Conservation (phyloP, 2,113 vertebrate species). For the Paradisaea rubra region DNA sequence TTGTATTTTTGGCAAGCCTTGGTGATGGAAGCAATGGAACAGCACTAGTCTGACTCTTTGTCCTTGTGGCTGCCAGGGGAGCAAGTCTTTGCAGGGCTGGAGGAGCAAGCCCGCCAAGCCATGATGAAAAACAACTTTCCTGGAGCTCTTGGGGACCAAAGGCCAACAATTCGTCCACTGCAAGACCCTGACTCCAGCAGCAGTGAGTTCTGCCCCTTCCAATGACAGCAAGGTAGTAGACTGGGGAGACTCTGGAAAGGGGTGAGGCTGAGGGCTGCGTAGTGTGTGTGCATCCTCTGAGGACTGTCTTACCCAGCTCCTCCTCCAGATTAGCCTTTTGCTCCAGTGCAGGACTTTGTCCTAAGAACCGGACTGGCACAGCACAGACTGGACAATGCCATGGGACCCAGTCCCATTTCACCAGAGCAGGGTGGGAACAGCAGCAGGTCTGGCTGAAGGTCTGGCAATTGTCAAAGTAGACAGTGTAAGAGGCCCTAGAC, state of each 20-base stretch:
- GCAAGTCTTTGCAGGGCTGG: slow-evolving; percentile 79
- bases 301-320: neutral
- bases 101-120: slow-evolving; percentile 77
- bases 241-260: slow-evolving; percentile 15
- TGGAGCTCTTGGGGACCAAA: slow-evolving; percentile 69
- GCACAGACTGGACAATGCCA: neutral
- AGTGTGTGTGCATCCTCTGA: neutral
- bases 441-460: neutral
- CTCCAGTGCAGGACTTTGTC: neutral
- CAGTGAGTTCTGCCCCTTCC: slow-evolving; percentile 73
- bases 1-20: neutral
- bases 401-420: neutral
- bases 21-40: neutral
- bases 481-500: neutral
- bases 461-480: neutral
- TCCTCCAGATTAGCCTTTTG: neutral
- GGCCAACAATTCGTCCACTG: slow-evolving; percentile 56
- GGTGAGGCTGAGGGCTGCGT: neutral
- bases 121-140: slow-evolving; percentile 76
- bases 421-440: neutral
- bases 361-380: neutral
- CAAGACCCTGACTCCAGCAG: slow-evolving; percentile 73
- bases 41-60: slow-evolving; percentile 19
- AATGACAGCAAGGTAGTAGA: slow-evolving; percentile 54
- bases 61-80: slow-evolving; percentile 76